Evolutionary conservation across 1,140 invertebrate genomes (phyloP), one percentile per base, ranked within the genome.

Genomic region (Eueides isabella): DNA sequence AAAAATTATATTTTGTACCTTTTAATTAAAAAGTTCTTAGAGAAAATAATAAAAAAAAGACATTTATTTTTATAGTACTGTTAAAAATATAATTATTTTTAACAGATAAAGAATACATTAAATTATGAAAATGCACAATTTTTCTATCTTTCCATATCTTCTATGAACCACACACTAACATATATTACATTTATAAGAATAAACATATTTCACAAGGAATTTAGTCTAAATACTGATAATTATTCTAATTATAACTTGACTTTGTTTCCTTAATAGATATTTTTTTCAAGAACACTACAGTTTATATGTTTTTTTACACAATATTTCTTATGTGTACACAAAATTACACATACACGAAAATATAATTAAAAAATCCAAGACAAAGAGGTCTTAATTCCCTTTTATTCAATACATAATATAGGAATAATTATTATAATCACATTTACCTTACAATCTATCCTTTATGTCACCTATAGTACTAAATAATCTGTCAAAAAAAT

Each of bases 141-240:
- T 44, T 44, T 1, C 5, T 44, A 6, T n/a, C 44, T 48, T 23
- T 23, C n/a, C 7, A 48, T 19, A 23, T 26, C 9, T 12, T 55
- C 48, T 23, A 55, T 26, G 9, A 26, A 26, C 48, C 48, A 26
- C 2, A 55, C 23, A 55, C 26, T 14, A 7, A 55, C 11, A 23
- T 55, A 55, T 55, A 11, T 23, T 55, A 55, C 23, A 55, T 23
- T 55, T 55, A 55, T 55, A 55, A 26, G 48, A 44, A 55, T 26
- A 55, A 23, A 19, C 16, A 44, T 44, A 19, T 55, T 55, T 55
- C 26, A 55, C 48, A 26, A 55, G 19, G 19, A 55, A 11, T 55
- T 26, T 55, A 55, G 9, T 23, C 16, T 55, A 23, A 55, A 55
- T 55, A 55, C 23, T 23, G 23, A 12, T 9, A 55, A 23, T 23